Percentiles rank a stretch among this genome's conserved stretches.
Conservation (phyloP, 2,797 vertebrate species). For the Mormyrus hasselquistii region DNA sequence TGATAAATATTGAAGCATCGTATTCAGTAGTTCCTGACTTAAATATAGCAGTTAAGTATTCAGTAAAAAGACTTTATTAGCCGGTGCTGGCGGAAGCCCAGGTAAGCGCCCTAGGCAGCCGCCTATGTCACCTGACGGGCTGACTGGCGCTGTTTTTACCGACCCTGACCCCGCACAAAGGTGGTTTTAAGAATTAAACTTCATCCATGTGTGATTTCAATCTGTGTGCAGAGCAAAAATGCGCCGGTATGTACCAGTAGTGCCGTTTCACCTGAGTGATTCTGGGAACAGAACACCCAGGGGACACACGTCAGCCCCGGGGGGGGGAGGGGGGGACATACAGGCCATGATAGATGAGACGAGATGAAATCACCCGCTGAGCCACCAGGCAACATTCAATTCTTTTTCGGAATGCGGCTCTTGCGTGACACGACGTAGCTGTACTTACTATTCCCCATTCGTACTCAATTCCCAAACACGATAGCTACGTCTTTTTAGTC, state of each 20-base stretch:
- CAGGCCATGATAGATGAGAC: background rate
- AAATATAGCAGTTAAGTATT: background rate
- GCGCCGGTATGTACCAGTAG: background rate
- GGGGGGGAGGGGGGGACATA: too few species aligned
- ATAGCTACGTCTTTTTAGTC: background rate
- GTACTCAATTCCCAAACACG: background rate
- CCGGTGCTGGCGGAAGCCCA: background rate
- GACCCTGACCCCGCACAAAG: background rate
- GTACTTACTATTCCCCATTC: background rate
- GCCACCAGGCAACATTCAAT: background rate
- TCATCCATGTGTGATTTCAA: background rate
- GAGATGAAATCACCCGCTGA: background rate
- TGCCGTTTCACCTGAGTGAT: background rate
- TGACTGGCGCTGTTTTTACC: background rate
- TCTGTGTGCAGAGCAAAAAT: background rate
- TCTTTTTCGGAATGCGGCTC: background rate
- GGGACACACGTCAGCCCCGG: background rate
- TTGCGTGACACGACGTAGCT: background rate
- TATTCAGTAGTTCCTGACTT: background rate
- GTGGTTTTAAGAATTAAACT: background rate
- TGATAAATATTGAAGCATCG: background rate
- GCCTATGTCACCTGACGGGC: background rate
- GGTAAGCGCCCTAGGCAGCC: background rate
- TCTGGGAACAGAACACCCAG: background rate
- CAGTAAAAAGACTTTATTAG: background rate